phyloP scores from a whole-genome alignment of 1,140 invertebrate species.

The Paraescarpia echinospica region DNA sequence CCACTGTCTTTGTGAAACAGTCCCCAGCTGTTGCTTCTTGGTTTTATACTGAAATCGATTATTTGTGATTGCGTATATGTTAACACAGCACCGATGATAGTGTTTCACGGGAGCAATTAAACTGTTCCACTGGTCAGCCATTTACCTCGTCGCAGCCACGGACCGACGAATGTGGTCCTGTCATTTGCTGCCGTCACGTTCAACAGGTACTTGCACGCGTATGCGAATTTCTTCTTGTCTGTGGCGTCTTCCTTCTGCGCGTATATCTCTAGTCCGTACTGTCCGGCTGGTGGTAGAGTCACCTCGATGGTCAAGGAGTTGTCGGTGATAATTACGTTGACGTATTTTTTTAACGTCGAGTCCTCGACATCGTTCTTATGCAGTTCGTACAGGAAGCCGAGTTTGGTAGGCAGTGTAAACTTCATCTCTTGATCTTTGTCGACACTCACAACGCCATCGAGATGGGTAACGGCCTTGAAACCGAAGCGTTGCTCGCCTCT shows the following conservation, averaged over 20 bases:
- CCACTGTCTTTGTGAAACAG: no score
- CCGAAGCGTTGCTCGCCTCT: slow-evolving; percentile 83
- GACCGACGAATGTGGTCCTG: slow-evolving; percentile 27
- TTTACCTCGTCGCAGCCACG: no score
- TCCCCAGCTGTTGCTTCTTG: no score
- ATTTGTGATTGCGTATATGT: slow-evolving; percentile 8
- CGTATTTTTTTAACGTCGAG: slow-evolving; percentile 52
- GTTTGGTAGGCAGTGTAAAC: slow-evolving; percentile 91
- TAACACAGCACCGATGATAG: background rate
- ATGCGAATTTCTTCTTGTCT: slow-evolving; percentile 91
- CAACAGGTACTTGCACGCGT: slow-evolving; percentile 98
- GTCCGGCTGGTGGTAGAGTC: slow-evolving; percentile 86
- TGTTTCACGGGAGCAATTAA: background rate
- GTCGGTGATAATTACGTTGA: slow-evolving; percentile 70
- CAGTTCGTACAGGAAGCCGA: slow-evolving; percentile 95
- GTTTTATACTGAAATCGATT: no score
- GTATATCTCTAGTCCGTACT: slow-evolving; percentile 97
- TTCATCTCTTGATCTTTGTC: slow-evolving; percentile 75
- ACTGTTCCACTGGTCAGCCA: background rate
- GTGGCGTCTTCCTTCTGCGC: slow-evolving; percentile 76
- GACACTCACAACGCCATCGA: slow-evolving; percentile 47
- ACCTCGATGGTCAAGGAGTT: slow-evolving; percentile 83
- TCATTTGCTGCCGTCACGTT: slow-evolving; percentile 63
- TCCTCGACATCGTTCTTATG: slow-evolving; percentile 96
- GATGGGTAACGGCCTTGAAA: slow-evolving; percentile 64